phyloP scores from a whole-genome alignment of 2,888 invertebrate genomes.

The Drosophila crucigera region DNA sequence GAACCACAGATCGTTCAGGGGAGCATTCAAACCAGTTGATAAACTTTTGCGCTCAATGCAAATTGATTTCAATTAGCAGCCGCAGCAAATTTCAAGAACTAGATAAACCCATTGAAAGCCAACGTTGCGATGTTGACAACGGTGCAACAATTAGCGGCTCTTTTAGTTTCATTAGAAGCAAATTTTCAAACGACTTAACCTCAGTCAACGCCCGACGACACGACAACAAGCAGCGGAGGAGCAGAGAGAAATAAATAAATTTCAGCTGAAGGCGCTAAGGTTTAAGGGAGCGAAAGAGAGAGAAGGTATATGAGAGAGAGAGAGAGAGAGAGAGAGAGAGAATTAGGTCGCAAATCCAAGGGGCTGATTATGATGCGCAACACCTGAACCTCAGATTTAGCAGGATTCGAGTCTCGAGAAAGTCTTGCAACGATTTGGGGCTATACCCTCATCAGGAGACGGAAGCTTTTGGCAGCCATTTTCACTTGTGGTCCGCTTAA shows the following conservation, averaged over 20 bases:
- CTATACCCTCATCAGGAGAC: slow-evolving; percentile 61
- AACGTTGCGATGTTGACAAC: slow-evolving; percentile 36
- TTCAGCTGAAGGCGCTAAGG: slow-evolving; percentile 49
- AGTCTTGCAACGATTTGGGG: slow-evolving; percentile 33
- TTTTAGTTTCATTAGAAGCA: slow-evolving; percentile 68
- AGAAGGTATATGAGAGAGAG: not conserved
- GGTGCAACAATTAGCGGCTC: slow-evolving; percentile 68
- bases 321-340: not conserved
- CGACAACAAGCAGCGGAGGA: slow-evolving; percentile 6
- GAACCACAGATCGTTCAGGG: slow-evolving; percentile 15
- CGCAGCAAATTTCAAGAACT: slow-evolving; percentile 12
- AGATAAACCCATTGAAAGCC: slow-evolving; percentile 19
- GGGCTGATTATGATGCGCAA: slow-evolving; percentile 65
- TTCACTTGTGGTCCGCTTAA: slow-evolving; percentile 70
- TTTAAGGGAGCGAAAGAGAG: slow-evolving; percentile 12
- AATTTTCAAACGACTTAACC: slow-evolving; percentile 69
- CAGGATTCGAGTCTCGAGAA: slow-evolving; percentile 9
- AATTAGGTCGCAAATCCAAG: slow-evolving; percentile 4
- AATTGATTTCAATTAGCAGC: slow-evolving; percentile 36
- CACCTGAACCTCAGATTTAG: slow-evolving; percentile 59
- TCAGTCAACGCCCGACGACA: slow-evolving; percentile 52
- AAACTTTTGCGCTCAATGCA: slow-evolving; percentile 14
- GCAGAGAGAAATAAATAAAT: slow-evolving; percentile 57
- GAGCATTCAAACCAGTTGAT: slow-evolving; percentile 1
- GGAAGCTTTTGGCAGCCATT: slow-evolving; percentile 50